A percentile compares a stretch with the other conserved stretches of the same genome.
These are phyloP conservation scores for Hesperophylax magnus DNA, from an alignment of 1,140 invertebrate species.

Conservation along the genomic window DNA sequence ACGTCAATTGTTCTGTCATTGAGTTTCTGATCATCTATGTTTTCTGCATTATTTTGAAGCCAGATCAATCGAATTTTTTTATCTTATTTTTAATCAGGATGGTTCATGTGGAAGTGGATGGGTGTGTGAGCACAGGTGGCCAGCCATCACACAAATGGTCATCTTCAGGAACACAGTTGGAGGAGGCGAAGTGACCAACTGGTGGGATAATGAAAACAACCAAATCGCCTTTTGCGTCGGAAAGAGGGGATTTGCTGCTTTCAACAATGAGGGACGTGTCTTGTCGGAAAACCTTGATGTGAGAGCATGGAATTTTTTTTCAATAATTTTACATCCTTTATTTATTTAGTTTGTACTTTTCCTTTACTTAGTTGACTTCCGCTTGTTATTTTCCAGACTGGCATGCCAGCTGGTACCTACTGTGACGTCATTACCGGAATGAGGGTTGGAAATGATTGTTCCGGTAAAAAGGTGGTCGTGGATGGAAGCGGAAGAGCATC, in stretches of 20 bases:
- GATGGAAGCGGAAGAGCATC: conserved; percentile 68
- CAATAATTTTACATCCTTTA: too few relatives aligned
- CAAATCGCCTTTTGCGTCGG: conserved; percentile 79
- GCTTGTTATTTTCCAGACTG: conserved; percentile 70
- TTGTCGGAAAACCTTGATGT: conserved; percentile 59
- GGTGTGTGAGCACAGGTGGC: conserved; percentile 87
- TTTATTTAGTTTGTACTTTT: background rate
- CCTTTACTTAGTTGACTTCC: conserved; percentile 33
- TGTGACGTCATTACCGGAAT: conserved; percentile 89
- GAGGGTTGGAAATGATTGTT: conserved; percentile 74
- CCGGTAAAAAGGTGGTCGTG: conserved; percentile 79
- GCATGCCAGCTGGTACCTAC: conserved; percentile 83
- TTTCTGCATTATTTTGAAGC: too few relatives aligned
- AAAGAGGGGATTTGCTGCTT: conserved; percentile 74
- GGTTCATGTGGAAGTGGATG: conserved; percentile 78
- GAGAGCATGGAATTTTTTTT: too few relatives aligned
- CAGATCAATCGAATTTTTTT: background rate
- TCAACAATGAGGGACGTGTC: conserved; percentile 71
- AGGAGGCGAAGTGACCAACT: conserved; percentile 67
- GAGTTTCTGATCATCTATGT: too few relatives aligned
- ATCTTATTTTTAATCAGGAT: conserved; percentile 60
- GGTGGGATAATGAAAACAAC: conserved; percentile 76
- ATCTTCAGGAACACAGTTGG: conserved; percentile 74
- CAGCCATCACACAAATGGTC: conserved; percentile 82
- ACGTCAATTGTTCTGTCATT: too few relatives aligned